A percentile compares a stretch with the other conserved stretches of the same genome.
Evolutionary conservation across 2,888 invertebrate genomes (phyloP).

Genomic region (Apotomis betuletana): DNA sequence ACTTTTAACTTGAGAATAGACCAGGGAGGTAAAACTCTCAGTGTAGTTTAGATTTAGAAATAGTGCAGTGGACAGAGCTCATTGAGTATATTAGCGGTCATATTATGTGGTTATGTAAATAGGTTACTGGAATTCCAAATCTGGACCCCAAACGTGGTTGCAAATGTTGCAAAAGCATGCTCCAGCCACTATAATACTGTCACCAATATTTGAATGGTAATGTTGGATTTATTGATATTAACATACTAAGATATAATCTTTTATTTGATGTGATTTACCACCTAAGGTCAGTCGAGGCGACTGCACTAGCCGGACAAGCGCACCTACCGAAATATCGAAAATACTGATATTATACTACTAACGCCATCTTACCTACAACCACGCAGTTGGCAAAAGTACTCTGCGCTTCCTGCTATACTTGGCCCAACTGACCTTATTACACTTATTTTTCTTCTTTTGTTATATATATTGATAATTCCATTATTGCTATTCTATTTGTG

Average conservation of each 20-base stretch:
- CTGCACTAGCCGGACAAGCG: too few relatives aligned
- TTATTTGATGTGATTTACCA: constrained; percentile 44
- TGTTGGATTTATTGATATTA: constrained; percentile 19
- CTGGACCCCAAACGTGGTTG: background rate
- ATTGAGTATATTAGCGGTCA: background rate
- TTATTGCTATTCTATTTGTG: constrained; percentile 43
- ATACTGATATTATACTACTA: too few relatives aligned
- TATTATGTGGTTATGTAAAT: constrained; percentile 7
- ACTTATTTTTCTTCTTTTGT: constrained; percentile 47
- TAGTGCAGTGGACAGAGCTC: background rate
- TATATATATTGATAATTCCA: constrained; percentile 38
- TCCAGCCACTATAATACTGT: background rate
- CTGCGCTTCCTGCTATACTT: too few relatives aligned
- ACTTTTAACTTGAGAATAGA: too few relatives aligned
- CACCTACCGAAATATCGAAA: too few relatives aligned
- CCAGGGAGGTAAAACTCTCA: background rate
- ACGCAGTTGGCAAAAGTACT: too few relatives aligned
- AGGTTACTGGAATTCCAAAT: background rate
- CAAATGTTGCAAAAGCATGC: constrained; percentile 1
- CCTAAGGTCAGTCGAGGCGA: constrained; percentile 31
- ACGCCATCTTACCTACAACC: too few relatives aligned
- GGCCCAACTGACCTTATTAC: background rate
- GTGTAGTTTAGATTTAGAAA: background rate
- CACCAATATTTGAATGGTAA: constrained; percentile 16
- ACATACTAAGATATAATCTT: constrained; percentile 7